Base-by-base conservation (phyloP, 1,140 invertebrate species). In the Nebria ingens region DNA sequence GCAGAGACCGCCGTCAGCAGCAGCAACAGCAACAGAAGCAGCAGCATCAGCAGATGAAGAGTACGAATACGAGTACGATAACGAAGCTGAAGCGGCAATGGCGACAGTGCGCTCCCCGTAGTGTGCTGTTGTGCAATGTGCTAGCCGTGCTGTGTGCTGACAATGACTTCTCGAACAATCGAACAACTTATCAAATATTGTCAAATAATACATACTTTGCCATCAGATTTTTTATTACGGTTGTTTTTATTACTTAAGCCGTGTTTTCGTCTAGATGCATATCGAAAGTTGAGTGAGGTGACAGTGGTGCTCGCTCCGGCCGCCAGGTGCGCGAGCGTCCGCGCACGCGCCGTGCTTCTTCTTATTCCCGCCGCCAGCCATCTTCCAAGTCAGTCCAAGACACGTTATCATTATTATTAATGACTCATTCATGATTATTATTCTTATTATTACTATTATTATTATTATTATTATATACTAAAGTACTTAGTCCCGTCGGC, bases 241-340 rank as follows among this genome's bases (percentile, higher is more conserved):
- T 53, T 53, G 52, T 53, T 53, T 53, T 53, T 53, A 53, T 53
- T 53, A 53, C 52, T 53, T 53, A 53, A 23, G 23, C 52, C 20
- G 21, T 51, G 50, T 51, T 51, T 53, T 21, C 22, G 52, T 53
- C 52, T 53, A 53, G 52, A 23, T 53, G 52, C 52, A 53, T 53
- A 53, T 29, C 52, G 52, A 53, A 34, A 29, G 52, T 53, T 53
- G 52, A 53, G 22, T 53, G 52, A 53, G 22, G 22, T 23, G 52
- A 53, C 20, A 23, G 52, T 17, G 21, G 50, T 21, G 19, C 19
- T 21, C 50, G 21, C 19, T 21, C 19, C 21, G 50, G 50, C 50
- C 19, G 19, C 52, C 15, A 25, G 12, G 4, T 19, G 52, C 52
- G 52, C 52, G 22, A 9, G n/a, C 52, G n/a, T 53, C 21, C 52